Evolutionary conservation across 2,113 vertebrate species (phyloP).

Genomic region (Sceloporus undulatus): DNA sequence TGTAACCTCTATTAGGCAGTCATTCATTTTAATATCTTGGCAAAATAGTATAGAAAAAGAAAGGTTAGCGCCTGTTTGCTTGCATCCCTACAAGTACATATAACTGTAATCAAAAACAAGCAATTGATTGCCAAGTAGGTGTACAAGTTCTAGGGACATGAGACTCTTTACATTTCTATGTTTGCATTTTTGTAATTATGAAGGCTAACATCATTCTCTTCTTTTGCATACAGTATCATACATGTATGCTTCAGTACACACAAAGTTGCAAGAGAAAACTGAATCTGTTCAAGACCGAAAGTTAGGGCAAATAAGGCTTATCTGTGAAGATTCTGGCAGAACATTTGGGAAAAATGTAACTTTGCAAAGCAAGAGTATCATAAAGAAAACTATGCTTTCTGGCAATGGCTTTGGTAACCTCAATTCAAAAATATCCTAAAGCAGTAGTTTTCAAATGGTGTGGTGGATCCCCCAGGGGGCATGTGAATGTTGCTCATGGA

Average conservation of each 20-base stretch:
- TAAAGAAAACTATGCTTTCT: not conserved
- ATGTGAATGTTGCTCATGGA: no score
- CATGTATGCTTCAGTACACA: not conserved
- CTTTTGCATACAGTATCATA: no score
- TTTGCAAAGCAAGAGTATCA: constrained; percentile 12
- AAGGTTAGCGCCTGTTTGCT: not conserved
- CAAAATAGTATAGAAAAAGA: not conserved
- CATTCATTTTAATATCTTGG: not conserved
- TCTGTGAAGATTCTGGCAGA: not conserved
- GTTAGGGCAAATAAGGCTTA: not conserved
- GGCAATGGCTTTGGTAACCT: not conserved
- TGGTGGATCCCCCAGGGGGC: no score
- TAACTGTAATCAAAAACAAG: not conserved
- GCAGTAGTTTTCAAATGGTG: no score
- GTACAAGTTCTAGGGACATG: not conserved
- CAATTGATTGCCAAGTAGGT: not conserved
- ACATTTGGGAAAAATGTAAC: constrained; percentile 6
- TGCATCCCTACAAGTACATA: not conserved
- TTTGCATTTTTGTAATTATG: not conserved
- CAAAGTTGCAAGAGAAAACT: not conserved
- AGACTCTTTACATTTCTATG: not conserved
- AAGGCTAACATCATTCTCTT: no score
- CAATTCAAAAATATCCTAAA: constrained; percentile 10
- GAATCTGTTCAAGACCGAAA: not conserved
- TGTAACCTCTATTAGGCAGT: no score